Conservation (phyloP, 53 echinoderm and acorn worm species). For the Mesocentrotus franciscanus region DNA sequence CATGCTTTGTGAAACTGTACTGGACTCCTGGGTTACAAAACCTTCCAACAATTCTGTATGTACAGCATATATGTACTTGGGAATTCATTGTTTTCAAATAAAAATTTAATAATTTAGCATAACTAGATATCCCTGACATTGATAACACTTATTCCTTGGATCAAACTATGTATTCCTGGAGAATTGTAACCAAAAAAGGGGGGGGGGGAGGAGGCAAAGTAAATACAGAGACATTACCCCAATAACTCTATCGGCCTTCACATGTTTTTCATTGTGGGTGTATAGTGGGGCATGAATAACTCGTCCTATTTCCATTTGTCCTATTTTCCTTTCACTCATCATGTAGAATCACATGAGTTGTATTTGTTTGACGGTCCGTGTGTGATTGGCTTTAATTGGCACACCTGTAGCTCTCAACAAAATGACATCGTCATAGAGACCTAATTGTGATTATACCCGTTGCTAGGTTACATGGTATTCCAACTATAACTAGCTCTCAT, state of each 20-base stretch:
- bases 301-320: not conserved
- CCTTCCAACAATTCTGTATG: no score
- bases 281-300: not conserved
- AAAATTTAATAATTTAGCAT: no score
- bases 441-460: not conserved
- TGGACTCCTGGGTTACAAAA: no score
- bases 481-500: not conserved
- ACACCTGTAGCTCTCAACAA: not conserved
- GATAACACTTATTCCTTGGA: no score
- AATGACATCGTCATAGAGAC: conserved; percentile 10
- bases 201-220: no score
- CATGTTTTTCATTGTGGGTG: not conserved
- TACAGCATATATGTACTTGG: no score
- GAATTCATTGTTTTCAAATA: no score
- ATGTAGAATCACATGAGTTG: not conserved
- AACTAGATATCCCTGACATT: no score
- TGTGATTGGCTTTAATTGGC: not conserved
- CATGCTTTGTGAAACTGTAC: no score
- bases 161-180: no score
- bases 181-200: no score
- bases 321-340: not conserved
- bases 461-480: conserved; percentile 22
- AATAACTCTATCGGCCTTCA: not conserved
- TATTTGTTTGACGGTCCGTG: not conserved
- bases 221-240: not conserved